A percentile compares a stretch with the other conserved stretches of the same genome.
Evolutionary conservation across 2,888 invertebrate genomes (phyloP).

Genomic region (Lagria hirta): DNA sequence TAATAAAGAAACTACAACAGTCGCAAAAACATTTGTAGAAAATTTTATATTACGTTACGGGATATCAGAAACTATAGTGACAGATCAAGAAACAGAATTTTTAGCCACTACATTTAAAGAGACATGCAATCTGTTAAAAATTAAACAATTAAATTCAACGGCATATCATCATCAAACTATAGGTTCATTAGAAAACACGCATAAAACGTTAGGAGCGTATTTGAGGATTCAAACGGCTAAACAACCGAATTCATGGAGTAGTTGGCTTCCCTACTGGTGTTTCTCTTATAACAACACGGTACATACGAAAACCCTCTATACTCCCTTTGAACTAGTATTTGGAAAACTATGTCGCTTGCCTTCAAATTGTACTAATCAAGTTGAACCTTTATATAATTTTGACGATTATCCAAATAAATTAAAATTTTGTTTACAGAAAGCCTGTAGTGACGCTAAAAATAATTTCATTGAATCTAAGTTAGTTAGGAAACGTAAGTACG

Average conservation of each 20-base stretch:
- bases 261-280: neutral
- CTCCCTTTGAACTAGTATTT: neutral
- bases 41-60: slow-evolving; percentile 26
- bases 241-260: neutral
- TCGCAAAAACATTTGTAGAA: slow-evolving; percentile 25
- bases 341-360: neutral
- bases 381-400: neutral
- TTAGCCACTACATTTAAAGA: too few species aligned
- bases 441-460: too few species aligned
- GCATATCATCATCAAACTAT: slow-evolving; percentile 23
- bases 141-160: too few species aligned
- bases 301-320: neutral
- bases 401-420: neutral
- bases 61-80: slow-evolving; percentile 20
- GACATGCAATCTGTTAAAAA: too few species aligned
- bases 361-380: neutral
- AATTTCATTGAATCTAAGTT: too few species aligned
- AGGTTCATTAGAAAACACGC: slow-evolving; percentile 20
- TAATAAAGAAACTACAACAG: slow-evolving; percentile 22
- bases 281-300: neutral
- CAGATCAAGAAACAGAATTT: slow-evolving; percentile 23
- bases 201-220: slow-evolving; percentile 2
- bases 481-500: too few species aligned
- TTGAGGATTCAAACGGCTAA: neutral
- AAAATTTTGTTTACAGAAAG: too few species aligned